phyloP scores from a whole-genome alignment of 2,888 invertebrate species.

The Notodonta ziczac region DNA sequence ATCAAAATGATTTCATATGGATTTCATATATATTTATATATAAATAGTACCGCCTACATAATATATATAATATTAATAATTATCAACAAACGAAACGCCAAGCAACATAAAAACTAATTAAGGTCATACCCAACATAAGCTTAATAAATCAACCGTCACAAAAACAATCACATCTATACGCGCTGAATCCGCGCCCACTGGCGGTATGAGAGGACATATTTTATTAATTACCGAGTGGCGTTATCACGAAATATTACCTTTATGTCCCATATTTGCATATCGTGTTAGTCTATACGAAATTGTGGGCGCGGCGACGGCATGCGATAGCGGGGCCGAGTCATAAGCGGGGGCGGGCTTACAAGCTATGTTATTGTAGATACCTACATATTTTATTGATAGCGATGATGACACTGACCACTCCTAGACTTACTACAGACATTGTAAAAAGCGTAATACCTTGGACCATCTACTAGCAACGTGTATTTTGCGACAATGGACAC shows the following conservation, averaged over 20 bases:
- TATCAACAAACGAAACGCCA: background rate
- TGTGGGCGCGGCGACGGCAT: conserved; percentile 67
- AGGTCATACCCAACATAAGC: conserved; percentile 44
- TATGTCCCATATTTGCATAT: conserved; percentile 83
- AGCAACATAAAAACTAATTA: conserved; percentile 51
- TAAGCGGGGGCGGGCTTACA: conserved; percentile 15
- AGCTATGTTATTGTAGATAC: too few species aligned
- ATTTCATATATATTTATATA: background rate
- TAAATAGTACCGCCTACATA: background rate
- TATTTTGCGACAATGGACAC: too few species aligned
- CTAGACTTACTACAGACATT: too few species aligned
- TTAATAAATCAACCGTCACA: conserved; percentile 60
- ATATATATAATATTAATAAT: background rate
- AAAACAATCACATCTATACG: conserved; percentile 66
- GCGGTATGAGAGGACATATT: conserved; percentile 68
- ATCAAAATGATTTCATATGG: too few species aligned
- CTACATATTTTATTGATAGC: too few species aligned
- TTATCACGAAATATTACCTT: conserved; percentile 83
- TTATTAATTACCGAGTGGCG: conserved; percentile 77
- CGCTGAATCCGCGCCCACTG: conserved; percentile 61
- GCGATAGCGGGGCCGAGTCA: conserved; percentile 50
- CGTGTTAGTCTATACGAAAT: conserved; percentile 71
- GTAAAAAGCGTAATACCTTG: too few species aligned
- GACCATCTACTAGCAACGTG: too few species aligned
- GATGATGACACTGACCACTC: too few species aligned